Base-by-base conservation (phyloP, 2,888 invertebrate species). In the Drosophila testacea region DNA sequence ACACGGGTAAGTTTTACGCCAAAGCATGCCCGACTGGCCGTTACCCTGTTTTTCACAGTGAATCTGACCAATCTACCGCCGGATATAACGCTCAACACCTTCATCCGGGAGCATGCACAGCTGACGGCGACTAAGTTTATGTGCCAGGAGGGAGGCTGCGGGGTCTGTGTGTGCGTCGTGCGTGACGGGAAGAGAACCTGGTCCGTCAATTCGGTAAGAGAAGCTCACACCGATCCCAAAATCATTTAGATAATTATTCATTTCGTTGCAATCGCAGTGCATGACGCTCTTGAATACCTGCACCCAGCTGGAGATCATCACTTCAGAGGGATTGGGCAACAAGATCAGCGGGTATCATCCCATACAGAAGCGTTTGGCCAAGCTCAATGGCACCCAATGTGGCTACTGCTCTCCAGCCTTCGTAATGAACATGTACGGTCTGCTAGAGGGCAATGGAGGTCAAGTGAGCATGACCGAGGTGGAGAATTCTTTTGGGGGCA, bases 361-460 rank as follows among this genome's bases (percentile, higher is more conserved):
- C 9, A 94, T 96, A 50, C 96, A 96, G 90, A 93, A 92, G 52
- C 92, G 94, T 6, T 91, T 96, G 61, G 95, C 95, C 2, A 93
- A 94, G 57, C 94, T 95, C 80, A 95, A 95, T 90, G 96, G 95
- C 1, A 95, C 95, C 0, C 96, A 96, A 89, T 96, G 96, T 86
- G 96, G 96, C 2, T 96, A 93, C 90, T 97, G 96, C 81, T 95
- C 95, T 11, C 95, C 96, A 1, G 96, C 96, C 11, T 96, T 96
- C 94, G 93, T 96, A 61, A 96, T 96, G 95, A 95, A 94, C 80
- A 96, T 96, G 95, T 91, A 74, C 89, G 94, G 94, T 34, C 81
- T 95, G 38, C 87, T 93, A 51, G 92, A 94, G 83, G 90, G 93
- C 0, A 93, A 93, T 46, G 71, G 66, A 0, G 93, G 94, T 36